Conservation (phyloP, 2,888 invertebrate species). For the Drosophila testacea region DNA sequence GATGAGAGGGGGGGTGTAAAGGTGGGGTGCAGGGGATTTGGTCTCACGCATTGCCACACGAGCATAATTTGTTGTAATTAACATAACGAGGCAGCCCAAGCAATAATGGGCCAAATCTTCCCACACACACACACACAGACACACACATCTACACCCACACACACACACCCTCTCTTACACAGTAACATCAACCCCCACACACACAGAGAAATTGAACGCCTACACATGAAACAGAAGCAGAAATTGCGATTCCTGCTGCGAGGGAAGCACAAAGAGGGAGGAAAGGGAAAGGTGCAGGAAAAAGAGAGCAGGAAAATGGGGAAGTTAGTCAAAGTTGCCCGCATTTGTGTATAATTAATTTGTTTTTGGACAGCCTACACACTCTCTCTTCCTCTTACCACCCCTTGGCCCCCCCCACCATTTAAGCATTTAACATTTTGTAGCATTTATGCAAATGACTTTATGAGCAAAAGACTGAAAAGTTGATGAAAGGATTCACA, state of each 20-base stretch:
- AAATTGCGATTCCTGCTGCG: constrained; percentile 59
- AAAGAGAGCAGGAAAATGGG: not conserved
- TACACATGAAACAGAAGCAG: constrained; percentile 37
- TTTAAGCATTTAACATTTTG: constrained; percentile 58
- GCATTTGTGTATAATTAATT: constrained; percentile 74
- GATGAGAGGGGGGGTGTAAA: not conserved
- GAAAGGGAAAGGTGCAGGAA: not conserved
- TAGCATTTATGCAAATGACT: constrained; percentile 74
- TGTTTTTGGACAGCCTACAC: constrained; percentile 40
- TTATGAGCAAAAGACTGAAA: constrained; percentile 58
- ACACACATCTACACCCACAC: constrained; percentile 16
- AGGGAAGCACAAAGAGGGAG: not conserved
- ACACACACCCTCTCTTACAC: constrained; percentile 5
- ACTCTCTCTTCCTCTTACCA: too few species aligned
- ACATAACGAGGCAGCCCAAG: constrained; percentile 76
- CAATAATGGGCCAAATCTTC: constrained; percentile 69
- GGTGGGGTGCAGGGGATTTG: not conserved
- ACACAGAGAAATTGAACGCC: constrained; percentile 31
- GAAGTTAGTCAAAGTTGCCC: constrained; percentile 37
- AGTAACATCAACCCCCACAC: constrained; percentile 16
- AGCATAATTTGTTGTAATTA: constrained; percentile 82
- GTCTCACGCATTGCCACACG: constrained; percentile 65
- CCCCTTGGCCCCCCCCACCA: not conserved
- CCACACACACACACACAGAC: constrained; percentile 21
- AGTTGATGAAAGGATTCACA: constrained; percentile 24